phyloP scores from a whole-genome alignment of 2,113 vertebrate species.

The Spheniscus mendiculus region DNA sequence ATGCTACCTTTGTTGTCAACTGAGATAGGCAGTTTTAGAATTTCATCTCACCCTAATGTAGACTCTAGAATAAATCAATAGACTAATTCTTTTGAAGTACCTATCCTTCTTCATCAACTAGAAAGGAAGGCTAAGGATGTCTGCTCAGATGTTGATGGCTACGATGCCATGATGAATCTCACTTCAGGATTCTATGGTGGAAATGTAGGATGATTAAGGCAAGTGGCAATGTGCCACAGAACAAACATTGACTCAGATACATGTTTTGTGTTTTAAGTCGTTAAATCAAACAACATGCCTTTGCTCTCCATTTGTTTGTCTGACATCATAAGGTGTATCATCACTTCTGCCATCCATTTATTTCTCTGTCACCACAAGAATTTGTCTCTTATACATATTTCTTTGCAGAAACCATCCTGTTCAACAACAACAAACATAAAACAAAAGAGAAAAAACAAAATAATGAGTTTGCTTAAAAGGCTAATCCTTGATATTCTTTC shows the following conservation, averaged over 20 bases:
- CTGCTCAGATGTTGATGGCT: neutral
- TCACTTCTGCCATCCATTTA: neutral
- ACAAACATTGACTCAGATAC: neutral
- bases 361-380: neutral
- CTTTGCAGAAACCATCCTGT: neutral
- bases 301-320: neutral
- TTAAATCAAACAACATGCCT: neutral
- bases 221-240: neutral
- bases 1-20: neutral
- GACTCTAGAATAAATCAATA: neutral
- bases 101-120: neutral
- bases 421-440: neutral
- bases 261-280: neutral
- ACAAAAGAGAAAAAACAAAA: neutral
- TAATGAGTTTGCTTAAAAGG: neutral
- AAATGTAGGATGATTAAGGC: neutral
- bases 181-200: neutral
- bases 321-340: accelerated
- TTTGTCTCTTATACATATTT: neutral
- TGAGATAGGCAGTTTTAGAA: neutral
- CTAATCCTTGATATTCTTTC: neutral
- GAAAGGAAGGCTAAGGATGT: neutral
- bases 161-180: neutral
- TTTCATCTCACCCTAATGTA: neutral
- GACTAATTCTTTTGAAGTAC: neutral